phyloP scores from a whole-genome alignment of 2,888 invertebrate species.

The Colletes collaris region DNA sequence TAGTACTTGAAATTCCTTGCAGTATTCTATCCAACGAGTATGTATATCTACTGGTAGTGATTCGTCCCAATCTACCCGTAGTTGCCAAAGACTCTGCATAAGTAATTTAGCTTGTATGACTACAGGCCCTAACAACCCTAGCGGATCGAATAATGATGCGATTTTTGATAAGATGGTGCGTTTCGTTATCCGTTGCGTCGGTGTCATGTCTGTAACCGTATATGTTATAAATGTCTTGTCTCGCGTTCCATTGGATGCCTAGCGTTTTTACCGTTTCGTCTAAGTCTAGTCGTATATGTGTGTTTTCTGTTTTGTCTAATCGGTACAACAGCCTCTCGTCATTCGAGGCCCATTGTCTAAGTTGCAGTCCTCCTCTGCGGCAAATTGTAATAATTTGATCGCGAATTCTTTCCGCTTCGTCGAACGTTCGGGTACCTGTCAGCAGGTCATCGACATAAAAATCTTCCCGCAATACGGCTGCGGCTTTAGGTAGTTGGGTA shows the following conservation, averaged over 20 bases:
- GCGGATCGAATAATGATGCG: constrained; percentile 22
- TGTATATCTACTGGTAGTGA: too few relatives aligned
- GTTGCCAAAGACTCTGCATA: too few relatives aligned
- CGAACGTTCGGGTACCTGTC: background rate
- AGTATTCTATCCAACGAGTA: too few relatives aligned
- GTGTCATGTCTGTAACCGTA: background rate
- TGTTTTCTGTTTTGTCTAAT: background rate
- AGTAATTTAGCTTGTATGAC: too few relatives aligned
- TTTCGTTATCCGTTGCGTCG: constrained; percentile 10
- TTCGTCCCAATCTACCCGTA: too few relatives aligned
- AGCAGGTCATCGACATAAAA: constrained; percentile 37
- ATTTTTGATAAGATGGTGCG: constrained; percentile 6
- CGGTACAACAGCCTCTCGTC: background rate
- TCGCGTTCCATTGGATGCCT: constrained; percentile 8
- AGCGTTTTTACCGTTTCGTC: constrained; percentile 13
- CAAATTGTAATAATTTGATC: background rate
- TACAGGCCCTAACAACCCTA: constrained; percentile 27
- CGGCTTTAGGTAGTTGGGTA: background rate
- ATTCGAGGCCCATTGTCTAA: constrained; percentile 26
- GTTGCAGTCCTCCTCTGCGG: background rate
- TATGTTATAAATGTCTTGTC: background rate
- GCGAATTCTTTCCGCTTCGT: background rate
- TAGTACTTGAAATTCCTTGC: too few relatives aligned
- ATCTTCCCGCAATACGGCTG: constrained; percentile 8
- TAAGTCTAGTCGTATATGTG: background rate